Base-by-base conservation (phyloP, 2,888 invertebrate species). In the Prosopocoilus inquinatus region DNA sequence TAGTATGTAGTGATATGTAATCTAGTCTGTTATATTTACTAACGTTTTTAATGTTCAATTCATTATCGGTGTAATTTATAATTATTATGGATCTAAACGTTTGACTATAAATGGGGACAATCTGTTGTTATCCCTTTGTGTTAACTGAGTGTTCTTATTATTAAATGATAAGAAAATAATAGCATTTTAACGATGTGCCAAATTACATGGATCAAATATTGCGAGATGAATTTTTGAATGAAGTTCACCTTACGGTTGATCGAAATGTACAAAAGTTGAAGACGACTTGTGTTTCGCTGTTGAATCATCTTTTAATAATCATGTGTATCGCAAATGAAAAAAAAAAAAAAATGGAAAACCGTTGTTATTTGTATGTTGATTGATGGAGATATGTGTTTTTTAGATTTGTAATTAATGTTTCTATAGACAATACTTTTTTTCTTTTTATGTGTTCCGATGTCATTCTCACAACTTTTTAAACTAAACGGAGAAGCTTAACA, bases 61-160 rank as follows among this genome's bases (percentile, higher is more conserved):
- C 45, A 46, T 67, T 66, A 67, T 69, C 63, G 64, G 65, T 71
- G 70, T 70, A 62, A 65, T 68, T 67, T 66, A 64, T 39, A 49
- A 16, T 38, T 15, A 41, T 34, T 35, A 32, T 48, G 49, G 35
- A 53, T 49, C 35, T 46, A 15, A 71, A 74, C 72, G 64, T 74
- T 72, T 73, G 76, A 76, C 77, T 75, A 77, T 76, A 77, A 72
- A 69, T 73, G 69, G 75, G 75, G 76, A 76, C 76, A 77, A 76
- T 76, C 76, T 73, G 64, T 72, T 71, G 70, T 72, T 72, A 53
- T 72, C 73, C 71, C 68, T 73, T 72, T 71, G 67, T 70, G 64
- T 60, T 63, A 35, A 48, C 48, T 71, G 68, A 69, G 67, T 74
- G 72, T 73, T 70, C 63, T 67, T 54, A 57, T 55, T 44, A 28